Conservation (phyloP, 2,113 vertebrate genomes). For the Antechinus flavipes region DNA sequence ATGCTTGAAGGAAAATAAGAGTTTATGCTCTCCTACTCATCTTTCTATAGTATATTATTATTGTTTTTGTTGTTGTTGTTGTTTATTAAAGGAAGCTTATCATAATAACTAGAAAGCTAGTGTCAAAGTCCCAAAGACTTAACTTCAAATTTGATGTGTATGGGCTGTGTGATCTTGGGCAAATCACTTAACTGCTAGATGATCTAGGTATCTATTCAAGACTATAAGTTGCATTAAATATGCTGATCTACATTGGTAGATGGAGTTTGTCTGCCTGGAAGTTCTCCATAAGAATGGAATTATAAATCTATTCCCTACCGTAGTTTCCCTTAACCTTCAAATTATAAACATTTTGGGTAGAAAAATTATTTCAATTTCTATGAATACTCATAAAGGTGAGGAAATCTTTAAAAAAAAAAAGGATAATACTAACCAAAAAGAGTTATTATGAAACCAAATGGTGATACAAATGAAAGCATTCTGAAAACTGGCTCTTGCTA, state of each 20-base stretch:
- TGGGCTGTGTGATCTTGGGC: background rate
- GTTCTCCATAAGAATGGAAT: background rate
- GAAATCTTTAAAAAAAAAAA: background rate
- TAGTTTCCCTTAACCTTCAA: background rate
- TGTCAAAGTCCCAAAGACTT: background rate
- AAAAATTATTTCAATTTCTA: background rate
- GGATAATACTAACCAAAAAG: conserved; percentile 21
- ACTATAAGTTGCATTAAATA: background rate
- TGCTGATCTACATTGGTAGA: background rate
- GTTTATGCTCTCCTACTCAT: background rate
- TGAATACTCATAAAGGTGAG: background rate
- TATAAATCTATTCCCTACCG: background rate
- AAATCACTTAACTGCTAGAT: background rate
- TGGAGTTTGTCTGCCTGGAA: background rate
- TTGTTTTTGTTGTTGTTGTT: background rate
- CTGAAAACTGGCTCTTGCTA: background rate
- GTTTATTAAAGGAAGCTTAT: background rate
- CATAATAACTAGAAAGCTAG: background rate
- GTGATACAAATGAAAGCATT: background rate
- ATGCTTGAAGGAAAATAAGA: conserved; percentile 3
- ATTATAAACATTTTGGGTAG: background rate
- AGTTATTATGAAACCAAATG: background rate
- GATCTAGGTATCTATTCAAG: background rate
- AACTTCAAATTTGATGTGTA: background rate
- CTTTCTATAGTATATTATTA: background rate